Evolutionary conservation across 92 coral and sea anemone genomes (phyloP).

Genomic region (Phenganax subtilis): DNA sequence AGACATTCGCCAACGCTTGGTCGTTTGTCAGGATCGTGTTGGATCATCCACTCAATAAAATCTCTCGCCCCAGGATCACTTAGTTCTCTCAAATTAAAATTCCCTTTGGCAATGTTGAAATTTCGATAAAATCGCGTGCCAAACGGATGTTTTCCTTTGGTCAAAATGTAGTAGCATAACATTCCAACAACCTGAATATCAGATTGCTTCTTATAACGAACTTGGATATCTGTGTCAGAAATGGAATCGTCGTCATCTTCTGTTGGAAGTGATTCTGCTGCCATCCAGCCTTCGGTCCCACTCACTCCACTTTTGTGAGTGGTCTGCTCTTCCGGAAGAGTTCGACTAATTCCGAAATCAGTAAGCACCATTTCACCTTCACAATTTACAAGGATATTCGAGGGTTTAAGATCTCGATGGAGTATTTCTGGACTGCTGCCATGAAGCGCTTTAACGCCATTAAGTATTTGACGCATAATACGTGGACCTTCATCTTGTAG

Average conservation of each 20-base stretch:
- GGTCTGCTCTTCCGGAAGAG: background rate
- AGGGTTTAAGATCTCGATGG: background rate
- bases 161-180: background rate
- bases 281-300: background rate
- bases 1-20: background rate
- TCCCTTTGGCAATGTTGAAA: background rate
- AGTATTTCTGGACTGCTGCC: background rate
- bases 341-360: background rate
- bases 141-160: constrained; percentile 2
- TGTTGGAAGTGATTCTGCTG: background rate
- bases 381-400: background rate
- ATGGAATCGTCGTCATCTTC: too few relatives aligned
- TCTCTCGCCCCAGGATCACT: background rate
- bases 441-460: background rate
- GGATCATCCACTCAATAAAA: background rate
- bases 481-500: background rate
- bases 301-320: background rate
- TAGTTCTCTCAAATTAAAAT: background rate
- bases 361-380: background rate
- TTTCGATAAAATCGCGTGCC: background rate
- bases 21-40: too few relatives aligned
- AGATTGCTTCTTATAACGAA: background rate
- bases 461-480: background rate
- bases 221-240: background rate
- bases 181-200: constrained; percentile 14